Base-by-base conservation (phyloP, 92 coral and sea anemone species). In the Diadumene lineata region DNA sequence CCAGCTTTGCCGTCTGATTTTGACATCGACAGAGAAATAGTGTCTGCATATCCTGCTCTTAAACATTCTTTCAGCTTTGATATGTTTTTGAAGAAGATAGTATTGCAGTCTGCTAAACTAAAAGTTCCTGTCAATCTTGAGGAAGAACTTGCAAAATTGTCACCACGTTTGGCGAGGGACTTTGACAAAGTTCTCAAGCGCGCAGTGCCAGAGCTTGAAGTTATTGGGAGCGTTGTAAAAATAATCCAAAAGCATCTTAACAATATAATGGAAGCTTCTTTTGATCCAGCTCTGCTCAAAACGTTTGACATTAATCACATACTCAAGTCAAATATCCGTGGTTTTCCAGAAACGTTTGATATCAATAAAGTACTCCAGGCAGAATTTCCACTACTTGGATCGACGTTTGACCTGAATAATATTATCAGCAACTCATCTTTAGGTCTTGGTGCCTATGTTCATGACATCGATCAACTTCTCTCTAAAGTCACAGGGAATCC, bases 111-210 rank as follows among this genome's bases (percentile, higher is more conserved):
- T 7, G 31, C 31, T 25, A 50, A 62, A 32, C 27, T 22, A 13
- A 67, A 67, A 56, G 55, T 16, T 13, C 50, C 50, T 1, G 43
- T 77, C 50, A 24, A 24, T 66, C n/a, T 77, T 56, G 56, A 32
- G 28, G 38, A 67, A 4, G 67, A 50, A 21, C 68, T 77, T 27
- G 56, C 17, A 27, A 53, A 26, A 1, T 13, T 31, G 18, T 32
- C 38, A 25, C 82, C 82, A 7, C 57, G 27, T 19, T 32, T 68
- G 25, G 11, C 50, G 31, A 56, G 18, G 21, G 67, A 67, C 48
- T 38, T 77, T 22, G 82, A 77, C 48, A 77, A 56, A 31, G 74
- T 77, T 13, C 69, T 77, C 15, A 77, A 56, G 24, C 22, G 31
- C 19, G 31, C 29, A 0, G 23, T 43, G 15, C 82, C 82, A 51